Evolutionary conservation across 2,888 invertebrate genomes (phyloP).

Genomic region (Euplexia lucipara): DNA sequence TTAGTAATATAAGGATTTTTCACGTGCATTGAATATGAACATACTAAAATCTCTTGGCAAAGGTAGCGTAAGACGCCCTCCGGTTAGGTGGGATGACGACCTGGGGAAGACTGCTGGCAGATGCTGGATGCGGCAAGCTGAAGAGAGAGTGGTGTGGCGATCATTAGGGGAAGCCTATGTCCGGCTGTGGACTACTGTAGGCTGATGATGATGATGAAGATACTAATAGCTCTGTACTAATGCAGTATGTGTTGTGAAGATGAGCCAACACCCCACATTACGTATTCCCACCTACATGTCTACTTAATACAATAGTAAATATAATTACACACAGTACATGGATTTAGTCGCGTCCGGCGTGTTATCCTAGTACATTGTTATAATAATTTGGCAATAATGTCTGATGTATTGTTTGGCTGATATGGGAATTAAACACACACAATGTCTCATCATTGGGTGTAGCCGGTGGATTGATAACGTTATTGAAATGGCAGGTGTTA

Average conservation of each 20-base stretch:
- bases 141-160: no score
- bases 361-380: conserved; percentile 39
- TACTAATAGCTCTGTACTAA: background rate
- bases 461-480: background rate
- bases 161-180: no score
- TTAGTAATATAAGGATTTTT: no score
- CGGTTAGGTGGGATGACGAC: no score
- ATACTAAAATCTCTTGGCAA: no score
- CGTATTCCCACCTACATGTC: background rate
- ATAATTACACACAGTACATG: conserved; percentile 43
- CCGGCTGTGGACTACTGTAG: no score
- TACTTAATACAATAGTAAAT: conserved; percentile 17
- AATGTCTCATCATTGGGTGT: background rate
- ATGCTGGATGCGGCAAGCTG: no score
- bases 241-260: background rate
- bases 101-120: no score
- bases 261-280: conserved; percentile 12
- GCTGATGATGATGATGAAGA: no score
- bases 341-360: conserved; percentile 41
- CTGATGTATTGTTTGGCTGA: conserved; percentile 37
- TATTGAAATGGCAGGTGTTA: background rate
- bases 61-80: no score
- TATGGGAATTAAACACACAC: conserved; percentile 48
- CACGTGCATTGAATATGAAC: no score
- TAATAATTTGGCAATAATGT: conserved; percentile 48